Base-by-base conservation (phyloP, 1,140 invertebrate genomes). In the Lutraria rhynchaena region DNA sequence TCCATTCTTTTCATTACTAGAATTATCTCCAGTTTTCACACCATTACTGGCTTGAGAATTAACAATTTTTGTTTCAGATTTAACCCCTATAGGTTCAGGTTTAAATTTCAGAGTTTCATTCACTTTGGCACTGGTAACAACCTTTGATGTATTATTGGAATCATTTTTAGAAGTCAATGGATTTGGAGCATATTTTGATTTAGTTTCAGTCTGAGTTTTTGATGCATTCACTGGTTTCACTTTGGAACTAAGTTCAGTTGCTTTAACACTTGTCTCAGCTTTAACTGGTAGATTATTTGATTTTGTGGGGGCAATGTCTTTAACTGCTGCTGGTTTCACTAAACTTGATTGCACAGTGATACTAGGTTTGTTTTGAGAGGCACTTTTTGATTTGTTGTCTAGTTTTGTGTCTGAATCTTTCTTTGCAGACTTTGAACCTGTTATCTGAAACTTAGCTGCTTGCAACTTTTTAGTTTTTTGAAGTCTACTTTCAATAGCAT, bases 391-490 rank as follows among this genome's bases (percentile, higher is more conserved):
- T 19, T 19, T 58, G 19, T 83, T 76, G 31, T 77, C 65, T 24
- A 75, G 55, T 61, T 80, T 81, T 57, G 46, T 49, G 3, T 81
- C 77, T 24, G 60, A 61, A 24, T 71, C 75, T 61, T 60, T 81
- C 31, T 81, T 86, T 15, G 71, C 55, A 57, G n/a, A 46, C 37
- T 83, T 81, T 46, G 17, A 73, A 82, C 86, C 82, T 49, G 86
- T 60, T 41, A 86, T 82, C 29, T 82, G 85, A 58, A 85, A 86
- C 75, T 90, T 91, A 58, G 87, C 86, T 17, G 89, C 85, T 57
- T 91, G 90, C 27, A 91, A 75, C 80, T 90, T 91, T 82, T 90
- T 90, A 27, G 88, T 90, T 83, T 88, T 89, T 57, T 91, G 86
- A 33, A 91, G 76, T 58, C 82, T 83, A n/a, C 85, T 83, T 81